phyloP scores from a whole-genome alignment of 2,113 vertebrate genomes.

The Ardeotis arabs region DNA sequence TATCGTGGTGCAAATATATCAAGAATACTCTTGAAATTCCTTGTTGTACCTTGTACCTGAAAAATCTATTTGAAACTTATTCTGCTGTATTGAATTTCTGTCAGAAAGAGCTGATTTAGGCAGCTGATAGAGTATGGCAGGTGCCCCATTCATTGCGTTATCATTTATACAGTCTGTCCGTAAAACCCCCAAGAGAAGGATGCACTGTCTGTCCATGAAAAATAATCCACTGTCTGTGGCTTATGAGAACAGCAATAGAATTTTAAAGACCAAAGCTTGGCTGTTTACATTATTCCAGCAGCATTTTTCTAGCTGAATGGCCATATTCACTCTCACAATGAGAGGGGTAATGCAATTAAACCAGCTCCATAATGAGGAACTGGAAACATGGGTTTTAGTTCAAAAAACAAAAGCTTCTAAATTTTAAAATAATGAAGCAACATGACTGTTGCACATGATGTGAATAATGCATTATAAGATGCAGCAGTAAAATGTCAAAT shows the following conservation, averaged over 20 bases:
- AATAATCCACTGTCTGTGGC: conserved; percentile 73
- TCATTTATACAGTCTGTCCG: conserved; percentile 76
- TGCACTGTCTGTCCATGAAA: conserved; percentile 69
- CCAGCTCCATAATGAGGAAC: conserved; percentile 37
- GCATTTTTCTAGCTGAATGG: not conserved
- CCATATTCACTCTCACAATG: not conserved
- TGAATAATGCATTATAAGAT: not conserved
- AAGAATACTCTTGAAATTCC: conserved; percentile 44
- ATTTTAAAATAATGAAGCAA: conserved; percentile 53
- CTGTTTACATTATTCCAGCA: not conserved
- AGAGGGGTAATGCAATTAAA: conserved; percentile 65
- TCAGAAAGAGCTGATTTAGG: conserved; percentile 73
- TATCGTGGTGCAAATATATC: conserved; percentile 6
- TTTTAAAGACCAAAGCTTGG: conserved; percentile 65
- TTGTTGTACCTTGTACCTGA: conserved; percentile 24
- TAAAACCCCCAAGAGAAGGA: conserved; percentile 73
- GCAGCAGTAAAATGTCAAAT: conserved; percentile 54
- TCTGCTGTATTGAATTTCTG: conserved; percentile 67
- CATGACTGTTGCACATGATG: not conserved
- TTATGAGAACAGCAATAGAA: conserved; percentile 68
- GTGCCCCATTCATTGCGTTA: conserved; percentile 66
- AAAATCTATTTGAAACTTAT: conserved; percentile 65
- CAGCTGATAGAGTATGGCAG: conserved; percentile 67
- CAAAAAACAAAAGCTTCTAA: conserved; percentile 46
- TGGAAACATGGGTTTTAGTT: not conserved